phyloP scores from a whole-genome alignment of 2,113 vertebrate species.

The Delphinapterus leucas region DNA sequence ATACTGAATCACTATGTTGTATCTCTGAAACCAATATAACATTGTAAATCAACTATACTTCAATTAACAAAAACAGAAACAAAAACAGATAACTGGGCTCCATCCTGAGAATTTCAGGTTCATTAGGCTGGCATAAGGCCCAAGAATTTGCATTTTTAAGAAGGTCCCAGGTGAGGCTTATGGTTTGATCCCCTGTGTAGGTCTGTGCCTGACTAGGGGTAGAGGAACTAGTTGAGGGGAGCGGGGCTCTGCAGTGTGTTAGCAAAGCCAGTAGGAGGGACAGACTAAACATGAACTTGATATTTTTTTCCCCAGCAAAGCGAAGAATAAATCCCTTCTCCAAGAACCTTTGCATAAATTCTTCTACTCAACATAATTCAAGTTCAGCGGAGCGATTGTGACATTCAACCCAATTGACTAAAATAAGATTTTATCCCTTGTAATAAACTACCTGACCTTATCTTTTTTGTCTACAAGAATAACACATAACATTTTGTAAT shows the following conservation, averaged over 20 bases:
- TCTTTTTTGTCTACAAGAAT: background rate
- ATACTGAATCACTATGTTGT: background rate
- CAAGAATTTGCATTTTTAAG: background rate
- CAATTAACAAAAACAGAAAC: background rate
- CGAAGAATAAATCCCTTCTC: constrained; percentile 30
- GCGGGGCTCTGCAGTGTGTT: background rate
- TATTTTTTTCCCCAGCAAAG: background rate
- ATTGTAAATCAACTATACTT: background rate
- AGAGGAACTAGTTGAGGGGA: background rate
- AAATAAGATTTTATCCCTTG: constrained; percentile 19
- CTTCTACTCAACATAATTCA: constrained; percentile 6
- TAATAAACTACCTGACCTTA: background rate
- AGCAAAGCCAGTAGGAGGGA: background rate
- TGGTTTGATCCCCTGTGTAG: background rate
- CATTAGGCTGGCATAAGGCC: fast-evolving
- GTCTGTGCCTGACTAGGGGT: background rate
- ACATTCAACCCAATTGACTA: background rate
- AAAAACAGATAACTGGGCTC: background rate
- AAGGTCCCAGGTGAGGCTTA: background rate
- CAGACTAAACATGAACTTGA: background rate
- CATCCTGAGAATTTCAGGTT: background rate
- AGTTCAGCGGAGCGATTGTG: background rate
- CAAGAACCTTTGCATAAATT: background rate
- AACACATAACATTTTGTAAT: background rate
- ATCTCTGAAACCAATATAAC: background rate